Conservation (phyloP, 2,797 vertebrate genomes). For the Pachyuromys duprasi region DNA sequence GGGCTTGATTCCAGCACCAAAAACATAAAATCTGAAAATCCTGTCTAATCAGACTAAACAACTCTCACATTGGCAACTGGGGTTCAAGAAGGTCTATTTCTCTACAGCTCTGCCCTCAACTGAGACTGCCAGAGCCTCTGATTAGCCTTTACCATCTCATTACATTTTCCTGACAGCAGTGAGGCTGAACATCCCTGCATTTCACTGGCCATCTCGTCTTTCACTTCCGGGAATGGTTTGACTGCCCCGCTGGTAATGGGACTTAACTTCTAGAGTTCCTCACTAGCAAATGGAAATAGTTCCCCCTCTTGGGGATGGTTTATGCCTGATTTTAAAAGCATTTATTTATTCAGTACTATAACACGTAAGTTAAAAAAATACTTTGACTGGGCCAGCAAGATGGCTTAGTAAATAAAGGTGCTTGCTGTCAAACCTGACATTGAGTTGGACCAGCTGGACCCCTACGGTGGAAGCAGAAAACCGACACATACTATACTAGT, state of each 20-base stretch:
- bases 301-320: not conserved
- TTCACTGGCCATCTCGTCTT: not conserved
- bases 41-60: not conserved
- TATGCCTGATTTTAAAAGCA: not conserved
- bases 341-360: not conserved
- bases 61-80: not conserved
- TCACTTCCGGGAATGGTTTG: not conserved
- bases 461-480: not conserved
- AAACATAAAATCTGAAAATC: not conserved
- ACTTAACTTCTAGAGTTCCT: not conserved
- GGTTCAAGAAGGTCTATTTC: not conserved
- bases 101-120: not conserved
- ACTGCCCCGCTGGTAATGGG: not conserved
- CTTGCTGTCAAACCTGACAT: not conserved
- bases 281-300: not conserved
- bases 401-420: not conserved
- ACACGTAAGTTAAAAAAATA: not conserved
- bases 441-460: not conserved
- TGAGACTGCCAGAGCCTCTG: not conserved
- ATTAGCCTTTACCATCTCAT: not conserved
- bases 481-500: not conserved
- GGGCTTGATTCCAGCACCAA: not conserved
- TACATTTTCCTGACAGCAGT: no score
- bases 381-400: not conserved
- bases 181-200: not conserved